Conservation (phyloP, 2,113 vertebrate genomes). For the Phylloscopus trochilus region DNA sequence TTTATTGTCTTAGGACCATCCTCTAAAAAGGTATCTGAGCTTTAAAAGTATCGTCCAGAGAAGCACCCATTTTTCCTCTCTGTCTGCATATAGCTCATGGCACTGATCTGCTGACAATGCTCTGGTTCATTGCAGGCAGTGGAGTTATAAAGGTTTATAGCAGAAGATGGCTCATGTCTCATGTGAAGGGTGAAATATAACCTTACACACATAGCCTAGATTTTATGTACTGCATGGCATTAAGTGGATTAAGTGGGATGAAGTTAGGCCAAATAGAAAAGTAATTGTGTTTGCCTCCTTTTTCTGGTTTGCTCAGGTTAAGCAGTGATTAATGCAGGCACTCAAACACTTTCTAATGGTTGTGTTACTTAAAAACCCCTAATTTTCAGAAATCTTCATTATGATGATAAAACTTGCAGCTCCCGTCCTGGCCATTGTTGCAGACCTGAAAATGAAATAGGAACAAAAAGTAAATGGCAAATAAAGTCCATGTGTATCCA, state of each 20-base stretch:
- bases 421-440: neutral
- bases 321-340: neutral
- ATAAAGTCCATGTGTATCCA: neutral
- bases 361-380: neutral
- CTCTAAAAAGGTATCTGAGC: neutral
- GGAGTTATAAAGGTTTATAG: neutral
- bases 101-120: neutral
- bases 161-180: neutral
- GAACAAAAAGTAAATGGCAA: neutral
- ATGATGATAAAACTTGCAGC: neutral
- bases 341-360: neutral
- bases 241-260: neutral
- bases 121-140: neutral
- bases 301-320: neutral
- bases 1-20: neutral
- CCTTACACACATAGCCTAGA: neutral
- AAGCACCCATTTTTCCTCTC: accelerated
- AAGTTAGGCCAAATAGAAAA: neutral
- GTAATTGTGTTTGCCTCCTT: neutral
- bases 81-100: neutral
- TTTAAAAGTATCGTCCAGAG: neutral
- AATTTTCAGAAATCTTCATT: neutral
- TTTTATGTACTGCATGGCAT: neutral
- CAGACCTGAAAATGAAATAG: neutral
- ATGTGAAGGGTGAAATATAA: neutral